Evolutionary conservation across 2,113 vertebrate species (phyloP).

Genomic region (Trematocara variabile): DNA sequence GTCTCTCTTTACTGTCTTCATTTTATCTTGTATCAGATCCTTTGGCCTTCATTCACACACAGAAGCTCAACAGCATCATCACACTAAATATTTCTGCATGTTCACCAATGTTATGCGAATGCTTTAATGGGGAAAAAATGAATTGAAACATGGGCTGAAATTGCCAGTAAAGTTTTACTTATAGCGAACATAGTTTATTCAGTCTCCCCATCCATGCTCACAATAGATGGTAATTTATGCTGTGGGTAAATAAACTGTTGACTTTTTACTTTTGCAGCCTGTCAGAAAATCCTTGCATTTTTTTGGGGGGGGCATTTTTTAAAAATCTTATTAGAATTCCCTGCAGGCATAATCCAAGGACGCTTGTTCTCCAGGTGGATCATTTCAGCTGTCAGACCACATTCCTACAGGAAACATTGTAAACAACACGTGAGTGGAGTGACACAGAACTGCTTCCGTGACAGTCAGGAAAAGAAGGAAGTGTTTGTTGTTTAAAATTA

Average conservation of each 20-base stretch:
- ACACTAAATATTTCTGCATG: background rate
- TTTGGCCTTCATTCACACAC: background rate
- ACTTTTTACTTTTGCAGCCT: background rate
- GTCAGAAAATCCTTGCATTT: constrained; percentile 16
- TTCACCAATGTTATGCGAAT: background rate
- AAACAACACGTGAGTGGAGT: constrained; percentile 8
- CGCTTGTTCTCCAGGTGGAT: constrained; percentile 17
- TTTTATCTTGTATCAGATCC: background rate
- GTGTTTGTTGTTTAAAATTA: background rate
- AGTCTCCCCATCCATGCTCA: background rate
- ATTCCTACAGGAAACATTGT: constrained; percentile 17
- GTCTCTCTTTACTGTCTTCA: background rate
- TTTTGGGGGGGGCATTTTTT: background rate
- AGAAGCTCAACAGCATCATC: background rate
- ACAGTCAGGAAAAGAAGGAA: background rate
- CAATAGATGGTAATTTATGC: constrained; percentile 7
- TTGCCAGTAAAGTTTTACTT: background rate
- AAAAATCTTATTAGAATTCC: constrained; percentile 43
- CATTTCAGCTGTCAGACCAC: constrained; percentile 37
- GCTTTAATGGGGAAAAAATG: background rate
- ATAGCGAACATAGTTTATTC: background rate
- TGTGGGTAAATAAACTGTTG: background rate
- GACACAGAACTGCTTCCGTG: background rate
- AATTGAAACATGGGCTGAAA: background rate
- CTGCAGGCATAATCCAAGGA: constrained; percentile 45